Evolutionary conservation across 1,140 invertebrate species (phyloP), one percentile per base, ranked within the genome.

Genomic region (Drosophila tsacasi): DNA sequence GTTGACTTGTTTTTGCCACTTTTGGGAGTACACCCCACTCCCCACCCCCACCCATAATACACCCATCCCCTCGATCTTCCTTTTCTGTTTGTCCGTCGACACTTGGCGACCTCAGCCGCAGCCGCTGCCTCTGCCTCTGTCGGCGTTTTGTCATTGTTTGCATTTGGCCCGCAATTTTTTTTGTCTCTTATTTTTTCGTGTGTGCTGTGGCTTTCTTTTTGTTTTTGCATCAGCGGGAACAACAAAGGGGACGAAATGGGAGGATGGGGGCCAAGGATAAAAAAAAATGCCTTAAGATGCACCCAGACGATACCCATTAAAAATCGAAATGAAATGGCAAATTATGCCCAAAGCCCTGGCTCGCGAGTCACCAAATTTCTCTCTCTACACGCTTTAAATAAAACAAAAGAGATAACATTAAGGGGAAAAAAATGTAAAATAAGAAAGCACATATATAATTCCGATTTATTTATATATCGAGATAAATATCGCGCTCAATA

Each of bases 71-170:
- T 8, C 0, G 55, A 64, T 57, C 54, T 57, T 57, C 35, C 54
- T 8, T 57, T 55, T 57, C 79, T 59, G 76, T 80, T 78, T 77
- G 60, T 59, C 75, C 83, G 81, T 74, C 81, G 78, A 83, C 81
- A 83, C 81, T 83, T 80, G 81, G 81, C 81, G 81, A 83, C 81
- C 81, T 83, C 74, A 49, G 58, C 30, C 55, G 32, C 74, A 49
- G 58, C 35, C 47, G 30, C 49, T 73, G 77, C 37, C 44, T 35
- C 72, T 76, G 76, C 42, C 44, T 17, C 67, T 73, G 84, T 67
- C 77, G 84, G 74, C 84, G 79, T 89, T 89, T 89, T 89, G 85
- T 89, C 84, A 89, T 89, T 89, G 84, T 89, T 89, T 83, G 81
- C 84, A 89, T 89, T 89, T 89, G 85, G 84, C 74, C 77, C 77